Base-by-base conservation (phyloP, 2,888 invertebrate species). In the Tetramorium bicarinatum region DNA sequence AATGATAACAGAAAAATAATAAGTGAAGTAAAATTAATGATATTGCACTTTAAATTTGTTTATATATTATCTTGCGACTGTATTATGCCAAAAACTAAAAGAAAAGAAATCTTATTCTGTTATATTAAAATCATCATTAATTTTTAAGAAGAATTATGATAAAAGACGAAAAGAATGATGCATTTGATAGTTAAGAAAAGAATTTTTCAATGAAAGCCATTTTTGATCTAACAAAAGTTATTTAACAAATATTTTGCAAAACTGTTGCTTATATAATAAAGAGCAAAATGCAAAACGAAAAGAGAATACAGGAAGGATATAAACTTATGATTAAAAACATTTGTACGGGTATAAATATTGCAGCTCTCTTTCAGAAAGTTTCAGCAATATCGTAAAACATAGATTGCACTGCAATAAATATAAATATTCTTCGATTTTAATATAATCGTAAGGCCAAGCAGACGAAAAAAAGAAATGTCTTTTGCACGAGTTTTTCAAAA, bases 381-480 rank as follows among this genome's bases (percentile, higher is more conserved):
- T 18, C 25, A 38, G 64, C 52, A 59, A 64, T 64, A 59, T 49
- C 21, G 11, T 49, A 62, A 64, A 64, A 52, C 25, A 34, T 54
- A 64, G 18, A 64, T 52, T 25, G 25, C 52, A 56, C 38, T 62
- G 76, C 64, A 76, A 64, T 75, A 64, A 54, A 76, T 62, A 49
- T 25, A 29, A 75, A 56, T 21, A 49, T 47, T 76, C 41, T 64
- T 41, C 34, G 8, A 75, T 21, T 66, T 47, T 29, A 61, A 62
- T 62, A n/a, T n/a, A 62, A 62, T 29, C 3, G 34, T 75, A 62
- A 75, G 38, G 29, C n/a, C 15, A 38, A 61, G 9, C 38, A 76
- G 11, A 18, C 25, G 44, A 38, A 64, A 76, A 49, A 61, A 56
- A 76, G 34, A 61, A 56, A 59, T 7, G n/a, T 25, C 47, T 47